These are phyloP conservation scores for Ericerus pela DNA, from an alignment of 1,140 invertebrate species.

Conservation along the genomic window DNA sequence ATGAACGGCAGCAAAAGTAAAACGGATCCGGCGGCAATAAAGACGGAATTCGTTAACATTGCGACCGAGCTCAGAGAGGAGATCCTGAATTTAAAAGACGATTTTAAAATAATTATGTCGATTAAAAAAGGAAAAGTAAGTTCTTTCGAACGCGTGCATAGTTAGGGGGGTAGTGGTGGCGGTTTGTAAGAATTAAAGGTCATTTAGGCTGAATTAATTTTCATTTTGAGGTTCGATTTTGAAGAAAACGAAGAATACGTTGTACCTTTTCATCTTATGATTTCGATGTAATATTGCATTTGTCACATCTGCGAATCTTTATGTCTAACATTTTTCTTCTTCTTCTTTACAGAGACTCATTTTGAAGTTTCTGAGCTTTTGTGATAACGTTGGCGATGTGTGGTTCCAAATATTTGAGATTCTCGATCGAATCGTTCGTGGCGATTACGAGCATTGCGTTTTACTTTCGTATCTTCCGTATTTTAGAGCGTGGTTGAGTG, in stretches of 20 bases:
- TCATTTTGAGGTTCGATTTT: too few species aligned
- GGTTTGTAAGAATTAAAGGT: too few species aligned
- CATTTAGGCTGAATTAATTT: too few species aligned
- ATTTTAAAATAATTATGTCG: conserved; percentile 13
- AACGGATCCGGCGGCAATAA: neutral
- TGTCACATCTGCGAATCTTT: too few species aligned
- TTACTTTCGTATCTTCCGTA: conserved; percentile 10
- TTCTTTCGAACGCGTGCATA: too few species aligned
- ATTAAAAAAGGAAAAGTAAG: conserved; percentile 14
- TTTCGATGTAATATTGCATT: too few species aligned
- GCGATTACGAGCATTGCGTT: neutral
- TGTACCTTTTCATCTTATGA: too few species aligned
- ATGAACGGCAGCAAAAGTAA: neutral
- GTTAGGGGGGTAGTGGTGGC: too few species aligned
- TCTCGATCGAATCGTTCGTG: neutral
- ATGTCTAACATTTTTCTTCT: too few species aligned
- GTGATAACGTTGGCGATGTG: neutral
- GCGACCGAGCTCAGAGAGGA: neutral
- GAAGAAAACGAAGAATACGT: too few species aligned
- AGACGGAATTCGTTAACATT: neutral
- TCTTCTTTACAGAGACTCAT: neutral
- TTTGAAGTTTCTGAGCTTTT: conserved; percentile 4
- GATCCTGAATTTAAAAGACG: conserved; percentile 9
- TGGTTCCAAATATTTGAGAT: conserved; percentile 12
- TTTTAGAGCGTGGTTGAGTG: conserved; percentile 6